Evolutionary conservation across 2,888 invertebrate species (phyloP).

Genomic region (Dasypogon diadema): DNA sequence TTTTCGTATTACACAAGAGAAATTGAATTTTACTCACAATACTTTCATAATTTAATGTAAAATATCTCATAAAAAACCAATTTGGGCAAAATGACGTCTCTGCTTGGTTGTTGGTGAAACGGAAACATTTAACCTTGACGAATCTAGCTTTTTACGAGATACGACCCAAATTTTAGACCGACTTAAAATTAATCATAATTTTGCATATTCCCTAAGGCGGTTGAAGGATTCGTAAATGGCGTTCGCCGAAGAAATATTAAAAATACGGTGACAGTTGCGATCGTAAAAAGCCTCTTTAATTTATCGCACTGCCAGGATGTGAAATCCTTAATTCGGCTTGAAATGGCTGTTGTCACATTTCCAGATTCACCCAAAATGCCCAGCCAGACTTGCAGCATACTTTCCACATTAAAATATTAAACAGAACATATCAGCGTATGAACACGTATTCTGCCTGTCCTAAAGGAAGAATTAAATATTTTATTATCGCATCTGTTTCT

Average conservation of each 20-base stretch:
- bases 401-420: conserved; percentile 42
- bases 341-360: conserved; percentile 25
- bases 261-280: conserved; percentile 42
- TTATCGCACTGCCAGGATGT: conserved; percentile 16
- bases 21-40: background rate
- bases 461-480: conserved; percentile 41
- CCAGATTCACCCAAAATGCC: conserved; percentile 1
- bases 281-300: conserved; percentile 45
- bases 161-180: conserved; percentile 23
- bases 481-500: conserved; percentile 39
- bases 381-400: background rate
- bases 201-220: background rate
- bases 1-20: conserved; percentile 12
- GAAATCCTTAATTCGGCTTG: conserved; percentile 19
- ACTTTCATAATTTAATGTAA: conserved; percentile 6
- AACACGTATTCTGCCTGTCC: conserved; percentile 12
- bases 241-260: conserved; percentile 28
- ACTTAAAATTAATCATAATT: conserved; percentile 20
- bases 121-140: conserved; percentile 22
- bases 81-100: background rate
- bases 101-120: background rate
- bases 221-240: background rate
- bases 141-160: background rate
- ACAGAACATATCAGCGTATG: conserved; percentile 28
- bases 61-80: conserved; percentile 27